phyloP scores from a whole-genome alignment of 2,113 vertebrate species.

The Microcebus murinus region DNA sequence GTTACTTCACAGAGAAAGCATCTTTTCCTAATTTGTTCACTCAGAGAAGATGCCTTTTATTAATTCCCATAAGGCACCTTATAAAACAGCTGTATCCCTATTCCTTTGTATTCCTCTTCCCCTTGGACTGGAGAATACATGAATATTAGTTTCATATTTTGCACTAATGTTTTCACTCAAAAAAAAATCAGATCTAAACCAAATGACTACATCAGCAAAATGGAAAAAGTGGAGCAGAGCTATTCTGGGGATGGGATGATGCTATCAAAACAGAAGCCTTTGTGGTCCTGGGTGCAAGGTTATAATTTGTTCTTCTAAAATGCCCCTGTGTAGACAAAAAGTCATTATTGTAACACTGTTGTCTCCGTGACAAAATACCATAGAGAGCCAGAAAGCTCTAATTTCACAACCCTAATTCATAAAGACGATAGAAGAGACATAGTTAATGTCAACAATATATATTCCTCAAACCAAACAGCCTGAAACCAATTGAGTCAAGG shows the following conservation, averaged over 20 bases:
- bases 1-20: neutral
- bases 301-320: neutral
- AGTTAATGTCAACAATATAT: too few species aligned
- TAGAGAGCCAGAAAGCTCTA: neutral
- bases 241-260: neutral
- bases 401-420: neutral
- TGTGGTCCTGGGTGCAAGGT: neutral
- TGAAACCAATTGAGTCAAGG: neutral
- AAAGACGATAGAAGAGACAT: neutral
- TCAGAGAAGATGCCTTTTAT: neutral
- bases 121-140: neutral
- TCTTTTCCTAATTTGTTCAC: conserved; percentile 19
- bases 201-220: conserved; percentile 22
- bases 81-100: neutral
- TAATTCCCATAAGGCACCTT: neutral
- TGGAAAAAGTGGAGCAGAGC: neutral
- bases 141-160: conserved; percentile 16
- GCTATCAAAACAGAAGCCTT: neutral
- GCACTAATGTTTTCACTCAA: neutral
- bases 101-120: neutral
- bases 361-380: neutral
- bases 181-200: neutral
- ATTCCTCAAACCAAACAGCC: neutral
- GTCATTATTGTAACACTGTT: neutral
- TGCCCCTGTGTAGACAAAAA: neutral